phyloP scores from a whole-genome alignment of 2,888 invertebrate species.

The Polydrusus cervinus region DNA sequence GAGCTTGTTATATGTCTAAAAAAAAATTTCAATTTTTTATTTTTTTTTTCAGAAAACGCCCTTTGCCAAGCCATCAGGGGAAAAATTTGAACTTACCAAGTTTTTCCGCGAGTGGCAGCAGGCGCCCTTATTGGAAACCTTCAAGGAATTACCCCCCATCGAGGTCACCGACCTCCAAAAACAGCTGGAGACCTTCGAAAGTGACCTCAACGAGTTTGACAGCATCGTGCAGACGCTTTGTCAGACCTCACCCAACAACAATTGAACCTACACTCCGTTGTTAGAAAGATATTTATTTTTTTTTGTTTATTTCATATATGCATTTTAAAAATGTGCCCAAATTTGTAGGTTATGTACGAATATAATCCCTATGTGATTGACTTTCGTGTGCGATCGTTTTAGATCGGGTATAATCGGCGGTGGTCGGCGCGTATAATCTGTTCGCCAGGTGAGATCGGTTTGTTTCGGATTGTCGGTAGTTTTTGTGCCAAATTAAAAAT shows the following conservation, averaged over 20 bases:
- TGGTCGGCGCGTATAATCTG: constrained; percentile 21
- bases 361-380: constrained; percentile 52
- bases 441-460: not conserved
- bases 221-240: constrained; percentile 82
- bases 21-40: too few species aligned
- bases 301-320: constrained; percentile 27
- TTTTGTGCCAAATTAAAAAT: constrained; percentile 15
- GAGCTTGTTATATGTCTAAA: too few species aligned
- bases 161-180: constrained; percentile 75
- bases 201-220: constrained; percentile 84
- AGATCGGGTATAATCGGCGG: constrained; percentile 46
- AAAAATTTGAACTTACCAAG: constrained; percentile 82
- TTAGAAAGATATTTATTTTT: constrained; percentile 47
- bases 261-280: constrained; percentile 28
- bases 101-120: constrained; percentile 88
- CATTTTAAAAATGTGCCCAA: constrained; percentile 51
- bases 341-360: constrained; percentile 42
- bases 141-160: constrained; percentile 75
- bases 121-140: constrained; percentile 72
- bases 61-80: constrained; percentile 80
- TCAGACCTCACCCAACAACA: constrained; percentile 76
- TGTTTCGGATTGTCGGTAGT: not conserved
- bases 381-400: constrained; percentile 48
- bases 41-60: constrained; percentile 81
- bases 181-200: constrained; percentile 84